Percentiles rank a stretch among this genome's conserved stretches.
Evolutionary conservation across 2,797 vertebrate genomes (phyloP).

Genomic region (Pseudotriccus pelzelni): DNA sequence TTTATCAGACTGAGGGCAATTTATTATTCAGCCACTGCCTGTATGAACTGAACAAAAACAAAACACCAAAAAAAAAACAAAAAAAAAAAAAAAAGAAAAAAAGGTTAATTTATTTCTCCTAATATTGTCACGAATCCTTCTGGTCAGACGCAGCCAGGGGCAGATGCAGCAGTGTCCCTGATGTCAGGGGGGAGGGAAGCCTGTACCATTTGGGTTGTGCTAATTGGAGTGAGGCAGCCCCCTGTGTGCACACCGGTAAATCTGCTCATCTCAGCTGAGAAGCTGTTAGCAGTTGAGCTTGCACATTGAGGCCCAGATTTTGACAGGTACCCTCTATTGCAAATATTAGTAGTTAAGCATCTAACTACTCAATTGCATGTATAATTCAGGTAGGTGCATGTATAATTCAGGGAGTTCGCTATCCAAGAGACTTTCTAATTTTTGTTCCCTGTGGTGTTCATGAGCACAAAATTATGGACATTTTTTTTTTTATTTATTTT

Average conservation of each 20-base stretch:
- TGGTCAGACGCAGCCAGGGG: not conserved
- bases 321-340: not conserved
- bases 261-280: not conserved
- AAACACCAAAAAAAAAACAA: not conserved
- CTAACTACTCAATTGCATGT: constrained; percentile 42
- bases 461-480: not conserved
- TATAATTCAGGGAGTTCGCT: constrained; percentile 32
- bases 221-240: not conserved
- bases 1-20: constrained; percentile 15
- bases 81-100: not conserved
- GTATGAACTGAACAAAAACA: constrained; percentile 7
- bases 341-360: constrained; percentile 50
- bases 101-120: constrained; percentile 32
- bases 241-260: not conserved
- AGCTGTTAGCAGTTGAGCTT: not conserved
- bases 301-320: not conserved
- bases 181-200: not conserved
- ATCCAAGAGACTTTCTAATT: constrained; percentile 49
- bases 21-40: not conserved
- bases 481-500: not conserved
- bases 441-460: constrained; percentile 22
- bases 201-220: not conserved
- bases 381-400: constrained; percentile 56
- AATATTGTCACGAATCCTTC: constrained; percentile 36
- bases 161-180: not conserved